A percentile compares a stretch with the other conserved stretches of the same genome.
phyloP scores from a whole-genome alignment of 1,140 invertebrate genomes.

The Dinoponera quadriceps region DNA sequence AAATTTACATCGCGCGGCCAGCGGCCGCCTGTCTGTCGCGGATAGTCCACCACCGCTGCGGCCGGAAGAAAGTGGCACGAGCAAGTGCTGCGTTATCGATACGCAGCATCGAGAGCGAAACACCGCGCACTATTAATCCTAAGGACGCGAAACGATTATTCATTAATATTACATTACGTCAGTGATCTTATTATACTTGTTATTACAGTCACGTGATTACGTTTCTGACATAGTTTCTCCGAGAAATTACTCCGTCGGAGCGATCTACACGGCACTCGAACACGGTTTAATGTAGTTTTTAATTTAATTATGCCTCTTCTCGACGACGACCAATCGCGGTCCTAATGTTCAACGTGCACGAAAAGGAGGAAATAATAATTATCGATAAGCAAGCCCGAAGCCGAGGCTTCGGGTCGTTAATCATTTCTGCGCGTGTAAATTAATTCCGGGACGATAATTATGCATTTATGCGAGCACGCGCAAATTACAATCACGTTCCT shows the following conservation, averaged over 20 bases:
- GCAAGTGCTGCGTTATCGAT: conserved; percentile 4
- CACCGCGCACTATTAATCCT: background rate
- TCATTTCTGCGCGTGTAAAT: conserved; percentile 79
- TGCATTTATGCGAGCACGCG: conserved; percentile 80
- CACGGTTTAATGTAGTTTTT: conserved; percentile 4
- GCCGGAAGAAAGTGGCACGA: conserved; percentile 10
- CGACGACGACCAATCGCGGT: background rate
- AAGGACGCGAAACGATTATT: background rate
- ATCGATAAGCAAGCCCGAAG: conserved; percentile 57
- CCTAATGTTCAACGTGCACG: conserved; percentile 36
- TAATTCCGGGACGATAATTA: conserved; percentile 83
- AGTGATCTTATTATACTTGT: background rate
- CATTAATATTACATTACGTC: background rate
- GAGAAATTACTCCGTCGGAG: background rate
- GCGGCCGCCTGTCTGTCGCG: conserved; percentile 33
- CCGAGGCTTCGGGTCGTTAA: conserved; percentile 71
- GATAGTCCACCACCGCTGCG: conserved; percentile 25
- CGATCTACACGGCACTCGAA: background rate
- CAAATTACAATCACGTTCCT: conserved; percentile 82
- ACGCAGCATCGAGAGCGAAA: background rate
- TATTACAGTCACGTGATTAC: background rate
- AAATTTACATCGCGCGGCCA: conserved; percentile 70
- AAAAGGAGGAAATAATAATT: conserved; percentile 58
- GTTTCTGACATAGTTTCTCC: background rate
- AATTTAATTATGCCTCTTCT: conserved; percentile 9